Evolutionary conservation across 1,140 invertebrate genomes (phyloP), one percentile per base, ranked within the genome.

Genomic region (Portunus trituberculatus): DNA sequence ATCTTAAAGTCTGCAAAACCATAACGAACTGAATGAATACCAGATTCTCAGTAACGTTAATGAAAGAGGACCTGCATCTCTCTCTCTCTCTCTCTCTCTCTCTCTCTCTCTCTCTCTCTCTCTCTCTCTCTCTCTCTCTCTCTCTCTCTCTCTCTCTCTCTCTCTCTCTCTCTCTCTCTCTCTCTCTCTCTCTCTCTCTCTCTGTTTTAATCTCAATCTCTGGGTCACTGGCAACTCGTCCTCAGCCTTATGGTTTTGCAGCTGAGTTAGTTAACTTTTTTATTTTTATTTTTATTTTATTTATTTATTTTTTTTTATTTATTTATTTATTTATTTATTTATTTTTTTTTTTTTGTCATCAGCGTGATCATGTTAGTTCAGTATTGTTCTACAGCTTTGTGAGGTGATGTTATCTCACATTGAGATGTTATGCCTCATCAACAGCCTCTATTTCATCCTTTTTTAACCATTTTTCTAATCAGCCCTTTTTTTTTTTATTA

Each of bases 361-460:
- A 76, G 4, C 67, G 16, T 59, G 10, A 14, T 12, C 52, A 14
- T 20, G 52, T 20, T 29, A 52, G 52, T 91, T 76, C 90, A 91
- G 90, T 91, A 91, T 91, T 76, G 29, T 91, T n/a, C 90, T 48
- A 14, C 59, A 32, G 90, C 59, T 48, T 76, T 31, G 46, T 91
- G 46, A 91, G 89, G 89, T 91, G 46, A 20, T 91, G 90, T 76
- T 91, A 46, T 91, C 90, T 91, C 90, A 91, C 90, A 91, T 91
- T 91, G 90, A 91, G 90, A 91, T 76, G 67, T 76, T 91, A 91
- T 39, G 29, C 48, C 67, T 91, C 90, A 91, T 10, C 28, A 59
- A 14, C 29, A 39, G 39, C 39, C 39, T 39, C 1, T 39, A 39
- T 39, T 39, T 39, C 39, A 2, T 6, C 39, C 39, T 39, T 39